phyloP scores from a whole-genome alignment of 2,888 invertebrate species.

The Tinea pellionella region DNA sequence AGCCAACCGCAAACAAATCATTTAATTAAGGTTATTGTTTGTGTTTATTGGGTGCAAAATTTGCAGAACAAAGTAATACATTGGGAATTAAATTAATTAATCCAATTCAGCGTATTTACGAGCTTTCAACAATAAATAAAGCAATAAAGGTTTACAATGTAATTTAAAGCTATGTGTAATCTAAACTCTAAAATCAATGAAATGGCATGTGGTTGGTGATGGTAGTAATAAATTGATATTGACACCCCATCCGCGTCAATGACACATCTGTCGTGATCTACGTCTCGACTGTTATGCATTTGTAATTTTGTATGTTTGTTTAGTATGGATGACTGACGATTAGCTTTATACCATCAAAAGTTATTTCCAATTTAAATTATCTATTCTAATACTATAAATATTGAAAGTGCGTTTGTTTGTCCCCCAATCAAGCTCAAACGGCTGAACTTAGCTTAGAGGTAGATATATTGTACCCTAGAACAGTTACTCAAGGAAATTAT shows the following conservation, averaged over 20 bases:
- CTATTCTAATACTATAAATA: not conserved
- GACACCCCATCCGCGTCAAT: conserved; percentile 9
- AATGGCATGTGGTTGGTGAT: not conserved
- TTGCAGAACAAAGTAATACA: not conserved
- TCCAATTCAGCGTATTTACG: not conserved
- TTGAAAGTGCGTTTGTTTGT: no score
- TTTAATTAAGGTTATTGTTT: not conserved
- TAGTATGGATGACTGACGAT: not conserved
- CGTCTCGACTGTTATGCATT: not conserved
- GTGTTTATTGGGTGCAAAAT: not conserved
- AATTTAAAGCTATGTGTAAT: not conserved
- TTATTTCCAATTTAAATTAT: not conserved
- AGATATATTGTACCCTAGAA: no score
- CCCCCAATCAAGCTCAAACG: no score
- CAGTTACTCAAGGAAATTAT: no score
- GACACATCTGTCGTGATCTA: conserved; percentile 1
- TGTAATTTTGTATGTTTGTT: not conserved
- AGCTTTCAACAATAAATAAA: not conserved
- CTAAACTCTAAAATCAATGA: not conserved
- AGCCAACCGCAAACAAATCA: not conserved
- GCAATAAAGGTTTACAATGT: not conserved
- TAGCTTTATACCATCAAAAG: not conserved
- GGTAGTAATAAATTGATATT: not conserved
- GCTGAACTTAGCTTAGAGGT: no score
- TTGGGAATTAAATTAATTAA: not conserved